Evolutionary conservation across 2,797 vertebrate genomes (phyloP).

Genomic region (Eleutherodactylus coqui): DNA sequence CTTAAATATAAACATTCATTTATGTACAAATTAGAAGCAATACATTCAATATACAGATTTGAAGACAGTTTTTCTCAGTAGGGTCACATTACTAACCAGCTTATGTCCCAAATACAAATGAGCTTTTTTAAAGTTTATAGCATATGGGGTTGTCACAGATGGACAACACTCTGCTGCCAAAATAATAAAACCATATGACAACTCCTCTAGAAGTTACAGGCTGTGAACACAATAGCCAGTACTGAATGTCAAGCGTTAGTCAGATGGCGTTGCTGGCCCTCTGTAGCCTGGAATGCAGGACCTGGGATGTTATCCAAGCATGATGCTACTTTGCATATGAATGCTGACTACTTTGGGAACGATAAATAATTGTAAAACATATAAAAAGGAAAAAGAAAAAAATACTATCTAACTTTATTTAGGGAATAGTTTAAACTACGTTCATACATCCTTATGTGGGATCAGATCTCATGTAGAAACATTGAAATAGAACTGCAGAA

Average conservation of each 20-base stretch:
- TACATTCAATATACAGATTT: neutral
- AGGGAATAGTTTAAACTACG: no score
- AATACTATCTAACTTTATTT: no score
- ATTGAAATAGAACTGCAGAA: no score
- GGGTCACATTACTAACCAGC: conserved; percentile 8
- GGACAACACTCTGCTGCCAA: conserved; percentile 50
- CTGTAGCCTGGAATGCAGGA: conserved; percentile 65
- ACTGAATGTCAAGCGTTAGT: conserved; percentile 67
- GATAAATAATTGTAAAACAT: conserved; percentile 16
- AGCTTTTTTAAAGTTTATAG: conserved; percentile 44
- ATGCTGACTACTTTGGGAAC: conserved; percentile 28
- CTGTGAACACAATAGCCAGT: conserved; percentile 69
- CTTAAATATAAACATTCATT: neutral
- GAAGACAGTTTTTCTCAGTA: neutral
- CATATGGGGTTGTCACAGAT: conserved; percentile 59
- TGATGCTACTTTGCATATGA: conserved; percentile 52
- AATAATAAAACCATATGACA: conserved; percentile 69
- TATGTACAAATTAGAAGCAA: neutral
- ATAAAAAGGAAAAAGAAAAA: neutral
- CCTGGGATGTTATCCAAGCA: conserved; percentile 66
- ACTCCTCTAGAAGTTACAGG: conserved; percentile 62
- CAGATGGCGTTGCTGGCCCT: conserved; percentile 69
- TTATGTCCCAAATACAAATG: conserved; percentile 33
- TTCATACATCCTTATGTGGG: no score
- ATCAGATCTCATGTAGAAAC: no score